Percentiles rank a stretch among this genome's conserved stretches.
Evolutionary conservation across 2,797 vertebrate species (phyloP).

Genomic region (Eospalax fontanierii): DNA sequence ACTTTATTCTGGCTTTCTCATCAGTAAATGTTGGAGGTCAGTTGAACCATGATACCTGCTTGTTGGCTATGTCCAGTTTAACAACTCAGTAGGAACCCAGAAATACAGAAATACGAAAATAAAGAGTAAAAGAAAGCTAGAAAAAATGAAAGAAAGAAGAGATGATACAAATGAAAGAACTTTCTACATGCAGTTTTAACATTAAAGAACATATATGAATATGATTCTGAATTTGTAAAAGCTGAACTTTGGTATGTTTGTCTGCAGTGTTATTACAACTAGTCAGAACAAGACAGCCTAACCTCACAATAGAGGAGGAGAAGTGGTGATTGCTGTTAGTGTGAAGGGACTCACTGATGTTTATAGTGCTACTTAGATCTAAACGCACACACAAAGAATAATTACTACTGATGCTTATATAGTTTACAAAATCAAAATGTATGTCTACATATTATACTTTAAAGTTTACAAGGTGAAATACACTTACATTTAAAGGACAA

Average conservation of each 20-base stretch:
- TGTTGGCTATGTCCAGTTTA: neutral
- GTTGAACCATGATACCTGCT: neutral
- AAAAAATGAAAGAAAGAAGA: neutral
- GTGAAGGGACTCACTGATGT: neutral
- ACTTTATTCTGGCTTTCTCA: neutral
- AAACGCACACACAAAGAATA: neutral
- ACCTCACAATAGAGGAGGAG: neutral
- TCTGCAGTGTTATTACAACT: conserved; percentile 18
- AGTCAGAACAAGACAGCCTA: neutral
- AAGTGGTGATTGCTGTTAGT: neutral
- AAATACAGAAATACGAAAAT: neutral
- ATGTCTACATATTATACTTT: neutral
- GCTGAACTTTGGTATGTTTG: neutral
- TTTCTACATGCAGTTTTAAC: conserved; percentile 17
- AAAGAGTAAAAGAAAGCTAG: neutral
- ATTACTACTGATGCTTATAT: neutral
- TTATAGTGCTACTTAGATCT: neutral
- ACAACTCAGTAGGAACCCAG: neutral
- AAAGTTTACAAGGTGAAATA: neutral
- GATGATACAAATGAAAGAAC: neutral
- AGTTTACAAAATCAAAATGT: neutral
- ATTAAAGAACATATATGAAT: neutral
- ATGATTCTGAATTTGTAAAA: neutral
- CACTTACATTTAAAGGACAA: conserved; percentile 21
- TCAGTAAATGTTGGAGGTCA: neutral